Evolutionary conservation across 2,797 vertebrate genomes (phyloP), one percentile per base, ranked within the genome.

Genomic region (Tragopan temminckii): DNA sequence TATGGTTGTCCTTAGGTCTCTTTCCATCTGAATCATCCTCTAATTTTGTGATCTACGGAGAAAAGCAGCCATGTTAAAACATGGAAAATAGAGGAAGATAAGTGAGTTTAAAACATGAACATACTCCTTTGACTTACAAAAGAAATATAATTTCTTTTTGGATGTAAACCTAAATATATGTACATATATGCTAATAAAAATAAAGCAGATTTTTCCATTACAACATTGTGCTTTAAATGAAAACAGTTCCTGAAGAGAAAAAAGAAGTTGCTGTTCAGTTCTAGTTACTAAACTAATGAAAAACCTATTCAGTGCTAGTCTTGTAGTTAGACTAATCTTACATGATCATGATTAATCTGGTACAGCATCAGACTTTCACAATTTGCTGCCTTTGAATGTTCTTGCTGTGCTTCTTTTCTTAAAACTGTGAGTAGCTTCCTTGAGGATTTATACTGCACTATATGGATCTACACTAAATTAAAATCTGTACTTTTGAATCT

Each of bases 61-160:
- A 48, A 31, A 35, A 21, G 0, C 2, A 1, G 36, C 7, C 18
- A 46, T 3, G 24, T 23, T 31, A 62, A 58, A 79, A 58, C 2
- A 52, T 15, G 7, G 35, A 63, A 64, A 45, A 52, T 33, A 70
- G 16, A 33, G 6, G 7, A 45, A 70, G 11, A 21, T 4, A 68
- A 58, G 4, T 42, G 4, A 53, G 20, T 79, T 81, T 81, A 55
- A 78, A 75, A 71, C 5, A 6, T 27, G 40, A 16, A 24, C 2
- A 9, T 53, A 67, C 31, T 50, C 7, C 29, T 7, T 13, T 6
- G 38, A 1, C 2, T 1, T 1, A 1, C 17, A 68, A 53, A 88
- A 11, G 16, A 80, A 83, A 78, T 9, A 55, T 2, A 85, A 69
- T 63, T 61, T 35, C 4, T 40, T 77, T 80, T 88, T 27, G 35